Conservation (phyloP, 2,113 vertebrate species). For the Litocranius walleri region DNA sequence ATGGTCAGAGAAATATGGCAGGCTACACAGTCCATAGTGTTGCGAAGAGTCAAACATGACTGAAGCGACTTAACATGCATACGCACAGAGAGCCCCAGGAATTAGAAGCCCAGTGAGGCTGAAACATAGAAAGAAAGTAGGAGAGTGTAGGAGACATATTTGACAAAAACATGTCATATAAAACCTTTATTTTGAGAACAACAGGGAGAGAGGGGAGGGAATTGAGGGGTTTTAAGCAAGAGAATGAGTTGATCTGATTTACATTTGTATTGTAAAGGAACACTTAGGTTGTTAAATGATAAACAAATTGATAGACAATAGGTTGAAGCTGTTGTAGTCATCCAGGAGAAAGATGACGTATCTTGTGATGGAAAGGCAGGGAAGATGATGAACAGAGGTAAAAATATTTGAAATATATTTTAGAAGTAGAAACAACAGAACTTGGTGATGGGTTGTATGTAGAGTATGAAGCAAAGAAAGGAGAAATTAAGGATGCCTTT, state of each 20-base stretch:
- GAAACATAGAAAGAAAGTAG: not conserved
- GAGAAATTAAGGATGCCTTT: not conserved
- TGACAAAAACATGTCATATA: not conserved
- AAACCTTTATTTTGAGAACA: not conserved
- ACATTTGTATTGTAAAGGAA: not conserved
- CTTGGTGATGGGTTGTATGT: not conserved
- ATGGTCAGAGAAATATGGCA: not conserved
- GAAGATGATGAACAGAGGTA: not conserved
- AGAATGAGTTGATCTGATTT: not conserved
- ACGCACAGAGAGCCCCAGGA: not conserved
- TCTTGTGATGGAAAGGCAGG: not conserved
- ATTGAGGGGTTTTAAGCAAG: not conserved
- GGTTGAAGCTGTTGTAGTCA: not conserved
- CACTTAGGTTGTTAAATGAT: not conserved
- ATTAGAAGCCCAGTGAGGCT: not conserved
- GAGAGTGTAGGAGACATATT: not conserved
- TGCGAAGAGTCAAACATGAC: not conserved
- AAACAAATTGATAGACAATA: not conserved
- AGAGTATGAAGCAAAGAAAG: not conserved
- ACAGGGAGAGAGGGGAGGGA: not conserved
- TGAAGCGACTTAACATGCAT: not conserved
- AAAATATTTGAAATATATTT: not conserved
- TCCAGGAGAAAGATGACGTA: not conserved
- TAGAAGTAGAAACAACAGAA: constrained; percentile 8
- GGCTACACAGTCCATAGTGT: not conserved